phyloP scores from a whole-genome alignment of 2,797 vertebrate genomes.

The Rhynchonycteris naso region DNA sequence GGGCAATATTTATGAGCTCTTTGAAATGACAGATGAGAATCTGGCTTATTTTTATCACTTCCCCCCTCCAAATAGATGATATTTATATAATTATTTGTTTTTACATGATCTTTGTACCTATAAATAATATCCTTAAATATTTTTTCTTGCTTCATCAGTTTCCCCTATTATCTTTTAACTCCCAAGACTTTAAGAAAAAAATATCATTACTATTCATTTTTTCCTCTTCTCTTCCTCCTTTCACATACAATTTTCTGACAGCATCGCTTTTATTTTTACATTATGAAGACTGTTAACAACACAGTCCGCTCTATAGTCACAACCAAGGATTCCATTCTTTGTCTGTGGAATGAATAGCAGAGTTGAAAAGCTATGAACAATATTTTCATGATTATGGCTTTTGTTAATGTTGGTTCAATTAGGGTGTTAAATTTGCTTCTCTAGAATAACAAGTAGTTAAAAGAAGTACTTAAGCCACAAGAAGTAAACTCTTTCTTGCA shows the following conservation, averaged over 20 bases:
- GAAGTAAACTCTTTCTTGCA: neutral
- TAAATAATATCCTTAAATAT: conserved; percentile 8
- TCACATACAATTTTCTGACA: neutral
- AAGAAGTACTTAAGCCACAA: neutral
- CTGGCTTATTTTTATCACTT: neutral
- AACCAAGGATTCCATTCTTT: neutral
- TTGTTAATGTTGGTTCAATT: neutral
- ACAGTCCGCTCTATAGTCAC: neutral
- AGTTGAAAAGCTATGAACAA: neutral
- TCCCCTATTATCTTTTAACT: conserved; percentile 16
- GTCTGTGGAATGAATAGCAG: neutral
- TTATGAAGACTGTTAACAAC: neutral
- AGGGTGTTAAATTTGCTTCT: neutral
- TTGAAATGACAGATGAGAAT: conserved; percentile 12
- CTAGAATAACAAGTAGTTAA: neutral
- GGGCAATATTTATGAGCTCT: neutral
- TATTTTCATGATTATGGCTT: neutral
- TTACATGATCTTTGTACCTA: neutral
- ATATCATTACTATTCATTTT: neutral
- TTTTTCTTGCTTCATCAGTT: conserved; percentile 38
- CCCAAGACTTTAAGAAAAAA: neutral
- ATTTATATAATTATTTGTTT: conserved; percentile 15
- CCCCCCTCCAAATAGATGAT: neutral
- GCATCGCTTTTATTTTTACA: conserved; percentile 32
- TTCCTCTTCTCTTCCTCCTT: neutral